Base-by-base conservation (phyloP, 1,140 invertebrate genomes). In the Lethrus apterus region DNA sequence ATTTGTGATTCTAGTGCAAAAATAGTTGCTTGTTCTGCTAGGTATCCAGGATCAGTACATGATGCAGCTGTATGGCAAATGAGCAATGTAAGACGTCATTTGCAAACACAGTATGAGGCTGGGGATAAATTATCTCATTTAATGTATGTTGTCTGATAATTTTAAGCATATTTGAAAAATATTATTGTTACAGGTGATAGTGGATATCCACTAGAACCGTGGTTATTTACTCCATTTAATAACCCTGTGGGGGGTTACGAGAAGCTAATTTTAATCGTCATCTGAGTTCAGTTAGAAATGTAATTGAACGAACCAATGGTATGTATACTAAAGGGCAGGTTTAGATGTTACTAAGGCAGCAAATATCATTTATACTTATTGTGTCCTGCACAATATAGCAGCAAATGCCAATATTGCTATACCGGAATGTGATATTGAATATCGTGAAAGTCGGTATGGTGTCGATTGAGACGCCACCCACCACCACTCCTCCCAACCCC, bases 271-370 rank as follows among this genome's bases (percentile, higher is more conserved):
- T 35, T 24, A 48, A 48, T 33, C 18, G 2, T 19, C 2, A 18
- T 29, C 14, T 32, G 8, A 44, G 11, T 15, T 30, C n/a, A 3
- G 42, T 38, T 2, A 44, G 56, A 8, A 56, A 51, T 35, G 43
- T 44, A 2, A 53, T 59, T 8, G 56, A 57, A 58, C 35, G 54
- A 3, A 53, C 50, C 32, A 59, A 61, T 50, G 58, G 54, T 7
- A 33, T 63, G 54, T 7, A 21, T 48, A n/a, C n/a, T 62, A 21
- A 62, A 62, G 44, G 48, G 47, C 31, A 29, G 59, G 14, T 63
- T 57, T 53, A 35, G 55, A 7, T 63, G 59, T 26, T 38, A 60
- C 7, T 44, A 55, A 26, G 55, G 55, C 13, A 48, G 62, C 21
- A 46, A 56, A 19, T 40, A 54, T 13, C 30, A 62, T 5, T 55